A percentile compares a stretch with the other conserved stretches of the same genome.
Evolutionary conservation across 2,113 vertebrate species (phyloP).

Genomic region (Chloropsis hardwickii): DNA sequence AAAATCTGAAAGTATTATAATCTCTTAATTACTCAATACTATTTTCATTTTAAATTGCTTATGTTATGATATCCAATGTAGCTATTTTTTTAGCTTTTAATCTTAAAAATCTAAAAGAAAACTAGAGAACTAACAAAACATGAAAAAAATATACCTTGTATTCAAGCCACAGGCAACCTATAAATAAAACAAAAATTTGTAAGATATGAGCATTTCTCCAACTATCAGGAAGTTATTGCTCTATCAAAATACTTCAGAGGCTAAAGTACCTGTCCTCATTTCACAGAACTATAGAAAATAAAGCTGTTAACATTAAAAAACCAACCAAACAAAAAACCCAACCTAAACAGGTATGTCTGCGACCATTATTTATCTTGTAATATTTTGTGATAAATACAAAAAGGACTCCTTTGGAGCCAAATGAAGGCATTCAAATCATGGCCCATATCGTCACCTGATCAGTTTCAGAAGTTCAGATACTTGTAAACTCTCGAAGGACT

Average conservation of each 20-base stretch:
- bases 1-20: background rate
- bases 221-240: background rate
- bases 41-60: background rate
- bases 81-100: background rate
- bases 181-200: constrained; percentile 40
- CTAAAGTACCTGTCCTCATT: background rate
- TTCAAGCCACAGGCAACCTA: constrained; percentile 74
- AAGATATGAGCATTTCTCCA: background rate
- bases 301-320: background rate
- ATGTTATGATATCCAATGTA: background rate
- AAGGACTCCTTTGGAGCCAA: background rate
- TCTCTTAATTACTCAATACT: background rate
- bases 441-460: background rate
- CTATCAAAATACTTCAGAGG: background rate
- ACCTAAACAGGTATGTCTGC: background rate
- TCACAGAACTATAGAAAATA: background rate
- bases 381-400: background rate
- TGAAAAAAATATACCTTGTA: constrained; percentile 57
- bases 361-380: background rate
- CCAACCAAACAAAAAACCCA: background rate
- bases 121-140: background rate
- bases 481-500: background rate
- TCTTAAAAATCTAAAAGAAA: background rate
- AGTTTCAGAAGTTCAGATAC: background rate
- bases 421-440: background rate